phyloP scores from a whole-genome alignment of 2,113 vertebrate species.

The Engraulis encrasicolus region DNA sequence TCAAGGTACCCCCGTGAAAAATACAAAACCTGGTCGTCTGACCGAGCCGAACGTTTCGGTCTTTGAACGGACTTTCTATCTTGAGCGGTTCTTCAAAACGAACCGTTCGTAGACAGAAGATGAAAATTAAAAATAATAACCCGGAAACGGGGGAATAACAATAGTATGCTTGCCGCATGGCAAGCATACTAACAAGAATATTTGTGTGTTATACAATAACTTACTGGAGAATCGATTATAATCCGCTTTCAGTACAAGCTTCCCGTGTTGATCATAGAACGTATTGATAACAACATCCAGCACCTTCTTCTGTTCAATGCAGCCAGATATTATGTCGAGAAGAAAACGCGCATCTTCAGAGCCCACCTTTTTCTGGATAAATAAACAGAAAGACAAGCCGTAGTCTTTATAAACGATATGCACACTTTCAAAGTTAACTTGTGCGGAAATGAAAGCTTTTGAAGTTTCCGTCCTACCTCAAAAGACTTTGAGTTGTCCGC shows the following conservation, averaged over 20 bases:
- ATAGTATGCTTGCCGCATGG: no score
- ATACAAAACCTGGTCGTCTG: no score
- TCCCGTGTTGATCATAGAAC: constrained; percentile 80
- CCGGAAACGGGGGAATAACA: no score
- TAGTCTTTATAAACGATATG: not conserved
- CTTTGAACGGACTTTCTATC: no score
- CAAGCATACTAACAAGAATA: no score
- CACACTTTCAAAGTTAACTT: not conserved
- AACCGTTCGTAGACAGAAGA: no score
- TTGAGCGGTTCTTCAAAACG: no score
- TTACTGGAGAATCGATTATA: constrained; percentile 80
- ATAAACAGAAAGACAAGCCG: not conserved
- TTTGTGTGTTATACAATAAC: no score
- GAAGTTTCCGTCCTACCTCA: constrained; percentile 71
- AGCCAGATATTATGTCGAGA: constrained; percentile 82
- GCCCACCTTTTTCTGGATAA: constrained; percentile 59
- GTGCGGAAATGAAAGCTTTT: not conserved
- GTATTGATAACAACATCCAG: constrained; percentile 80
- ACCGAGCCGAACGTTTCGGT: no score
- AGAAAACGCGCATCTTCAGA: constrained; percentile 73
- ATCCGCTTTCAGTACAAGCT: constrained; percentile 68
- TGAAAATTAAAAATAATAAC: no score
- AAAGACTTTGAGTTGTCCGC: constrained; percentile 69
- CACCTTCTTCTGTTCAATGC: constrained; percentile 78
- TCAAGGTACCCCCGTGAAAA: no score